Base-by-base conservation (phyloP, 1,140 invertebrate species). In the Aradophagus sp. region DNA sequence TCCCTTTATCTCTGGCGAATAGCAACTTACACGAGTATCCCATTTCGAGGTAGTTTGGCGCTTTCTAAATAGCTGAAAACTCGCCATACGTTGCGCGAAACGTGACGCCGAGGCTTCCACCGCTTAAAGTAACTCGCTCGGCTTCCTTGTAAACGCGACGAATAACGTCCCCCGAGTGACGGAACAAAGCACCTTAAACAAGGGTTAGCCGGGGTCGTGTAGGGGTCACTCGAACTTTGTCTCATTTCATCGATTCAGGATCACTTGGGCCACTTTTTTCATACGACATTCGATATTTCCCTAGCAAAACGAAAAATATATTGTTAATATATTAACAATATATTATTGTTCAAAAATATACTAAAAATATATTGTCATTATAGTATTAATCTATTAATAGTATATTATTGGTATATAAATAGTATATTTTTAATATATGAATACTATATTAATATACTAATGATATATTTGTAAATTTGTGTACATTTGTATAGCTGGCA, bases 21-120 rank as follows among this genome's bases (percentile, higher is more conserved):
- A 81, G 77, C 80, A 47, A 56, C 76, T 74, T 82, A 83, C 81
- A 82, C 76, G 81, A 61, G 75, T 82, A 80, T 83, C 78, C 81
- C 81, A 83, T 83, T 82, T 80, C 78, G 73, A 75, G 39, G 75
- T 75, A 79, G 77, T 82, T 82, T 77, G 74, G 61, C 67, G 76
- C 75, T 80, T 73, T 75, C 56, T 66, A 73, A 73, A 67, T 73
- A 73, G 56, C 62, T 50, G 44, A 73, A 73, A 73, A 66, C 45
- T 73, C 31, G 70, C 66, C 56, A 74, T 77, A 75, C 67, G 70
- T 79, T 76, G 73, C 44, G 48, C 59, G 39, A 58, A 69, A 66
- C 65, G 70, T 62, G 61, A 69, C 66, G 45, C 50, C 15, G 44
- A 42, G 35, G 45, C 55, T 41, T 52, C 62, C 50, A 26, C 38